These are phyloP conservation scores for Colius striatus DNA, from an alignment of 2,113 vertebrate species.

Conservation along the genomic window DNA sequence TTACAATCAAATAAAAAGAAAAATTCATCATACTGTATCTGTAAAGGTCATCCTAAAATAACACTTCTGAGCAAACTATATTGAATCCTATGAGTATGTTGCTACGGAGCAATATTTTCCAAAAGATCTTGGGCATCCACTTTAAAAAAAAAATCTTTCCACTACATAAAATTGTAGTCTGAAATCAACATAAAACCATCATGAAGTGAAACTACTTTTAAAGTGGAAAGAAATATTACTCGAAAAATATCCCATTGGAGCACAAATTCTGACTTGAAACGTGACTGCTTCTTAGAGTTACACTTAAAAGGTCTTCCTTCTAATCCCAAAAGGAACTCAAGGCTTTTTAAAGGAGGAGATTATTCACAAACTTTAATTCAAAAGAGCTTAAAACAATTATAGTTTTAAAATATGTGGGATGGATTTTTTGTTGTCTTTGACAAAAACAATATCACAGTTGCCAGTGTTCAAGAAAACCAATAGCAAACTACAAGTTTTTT, in stretches of 20 bases:
- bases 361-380: not conserved
- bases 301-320: slow-evolving; percentile 5
- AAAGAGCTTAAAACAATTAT: not conserved
- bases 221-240: slow-evolving; percentile 33
- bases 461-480: slow-evolving; percentile 11
- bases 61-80: slow-evolving; percentile 59
- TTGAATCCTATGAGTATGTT: not conserved
- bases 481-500: not conserved
- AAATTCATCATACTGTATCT: slow-evolving; percentile 63
- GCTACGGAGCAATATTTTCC: slow-evolving; percentile 14
- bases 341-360: not conserved
- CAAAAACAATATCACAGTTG: not conserved
- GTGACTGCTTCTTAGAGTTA: not conserved
- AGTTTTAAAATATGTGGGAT: not conserved
- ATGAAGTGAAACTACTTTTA: slow-evolving; percentile 36
- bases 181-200: slow-evolving; percentile 64
- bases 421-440: not conserved
- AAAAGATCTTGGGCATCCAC: slow-evolving; percentile 21
- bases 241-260: not conserved
- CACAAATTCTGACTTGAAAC: slow-evolving; percentile 25
- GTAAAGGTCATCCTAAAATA: slow-evolving; percentile 71
- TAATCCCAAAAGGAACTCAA: slow-evolving; percentile 17
- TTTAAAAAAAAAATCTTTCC: slow-evolving; percentile 30
- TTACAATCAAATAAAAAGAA: slow-evolving; percentile 74
- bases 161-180: slow-evolving; percentile 41